Percentiles rank a stretch among this genome's conserved stretches.
These are phyloP conservation scores for Psammodynastes pulverulentus DNA, from an alignment of 2,113 vertebrate genomes.

Conservation along the genomic window DNA sequence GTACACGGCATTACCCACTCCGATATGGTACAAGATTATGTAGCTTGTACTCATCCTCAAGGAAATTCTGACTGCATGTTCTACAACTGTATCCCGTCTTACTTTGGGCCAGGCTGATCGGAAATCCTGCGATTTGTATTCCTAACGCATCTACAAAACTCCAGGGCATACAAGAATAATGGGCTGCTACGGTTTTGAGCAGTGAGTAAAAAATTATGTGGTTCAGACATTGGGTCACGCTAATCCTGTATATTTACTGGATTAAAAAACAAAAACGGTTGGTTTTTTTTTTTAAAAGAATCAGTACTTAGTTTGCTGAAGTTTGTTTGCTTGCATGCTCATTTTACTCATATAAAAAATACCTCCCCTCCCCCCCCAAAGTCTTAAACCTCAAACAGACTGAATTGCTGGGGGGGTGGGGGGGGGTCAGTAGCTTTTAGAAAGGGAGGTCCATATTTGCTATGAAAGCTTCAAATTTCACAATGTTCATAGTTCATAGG, in stretches of 20 bases:
- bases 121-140: not conserved
- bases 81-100: not conserved
- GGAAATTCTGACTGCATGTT: not conserved
- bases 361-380: not conserved
- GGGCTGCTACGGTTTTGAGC: not conserved
- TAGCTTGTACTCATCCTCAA: not conserved
- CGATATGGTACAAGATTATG: not conserved
- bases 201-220: not conserved
- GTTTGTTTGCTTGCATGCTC: not conserved
- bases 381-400: not conserved
- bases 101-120: not conserved
- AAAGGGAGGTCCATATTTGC: not conserved
- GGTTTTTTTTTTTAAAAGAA: not conserved
- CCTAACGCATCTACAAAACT: not conserved
- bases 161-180: not conserved
- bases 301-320: not conserved
- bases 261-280: not conserved
- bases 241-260: not conserved
- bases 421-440: not conserved
- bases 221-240: not conserved
- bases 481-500: not conserved
- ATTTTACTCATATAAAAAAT: not conserved
- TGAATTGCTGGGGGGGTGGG: not conserved
- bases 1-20: not conserved
- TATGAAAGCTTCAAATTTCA: not conserved